Evolutionary conservation across 2,797 vertebrate genomes (phyloP).

Genomic region (Myoxocephalus aenaeus): DNA sequence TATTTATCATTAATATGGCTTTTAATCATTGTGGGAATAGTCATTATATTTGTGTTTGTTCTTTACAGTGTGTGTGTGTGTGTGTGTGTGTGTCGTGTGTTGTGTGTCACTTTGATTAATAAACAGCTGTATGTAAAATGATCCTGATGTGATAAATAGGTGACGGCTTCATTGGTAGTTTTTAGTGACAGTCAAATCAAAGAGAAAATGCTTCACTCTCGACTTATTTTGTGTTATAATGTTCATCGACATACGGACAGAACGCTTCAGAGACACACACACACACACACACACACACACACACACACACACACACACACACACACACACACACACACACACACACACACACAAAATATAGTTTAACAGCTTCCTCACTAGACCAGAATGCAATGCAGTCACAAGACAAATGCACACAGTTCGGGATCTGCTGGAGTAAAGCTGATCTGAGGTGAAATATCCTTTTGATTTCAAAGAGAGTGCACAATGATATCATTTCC

Average conservation of each 20-base stretch:
- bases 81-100: no score
- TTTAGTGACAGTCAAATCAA: background rate
- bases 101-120: background rate
- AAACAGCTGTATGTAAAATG: background rate
- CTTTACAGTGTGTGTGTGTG: background rate
- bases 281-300: background rate
- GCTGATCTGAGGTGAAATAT: conserved; percentile 6
- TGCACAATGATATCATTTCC: conserved; percentile 5
- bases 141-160: background rate
- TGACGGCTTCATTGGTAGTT: background rate
- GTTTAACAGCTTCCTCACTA: background rate
- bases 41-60: background rate
- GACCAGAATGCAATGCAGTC: background rate
- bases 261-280: background rate
- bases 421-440: background rate
- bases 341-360: background rate
- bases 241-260: background rate
- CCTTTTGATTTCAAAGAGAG: conserved; percentile 5
- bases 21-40: background rate
- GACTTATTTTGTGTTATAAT: background rate
- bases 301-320: background rate
- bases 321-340: background rate
- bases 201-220: background rate
- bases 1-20: background rate
- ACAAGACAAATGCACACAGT: background rate